These are phyloP conservation scores for Tragelaphus buxtoni DNA, from an alignment of 2,113 vertebrate genomes.

Conservation along the genomic window DNA sequence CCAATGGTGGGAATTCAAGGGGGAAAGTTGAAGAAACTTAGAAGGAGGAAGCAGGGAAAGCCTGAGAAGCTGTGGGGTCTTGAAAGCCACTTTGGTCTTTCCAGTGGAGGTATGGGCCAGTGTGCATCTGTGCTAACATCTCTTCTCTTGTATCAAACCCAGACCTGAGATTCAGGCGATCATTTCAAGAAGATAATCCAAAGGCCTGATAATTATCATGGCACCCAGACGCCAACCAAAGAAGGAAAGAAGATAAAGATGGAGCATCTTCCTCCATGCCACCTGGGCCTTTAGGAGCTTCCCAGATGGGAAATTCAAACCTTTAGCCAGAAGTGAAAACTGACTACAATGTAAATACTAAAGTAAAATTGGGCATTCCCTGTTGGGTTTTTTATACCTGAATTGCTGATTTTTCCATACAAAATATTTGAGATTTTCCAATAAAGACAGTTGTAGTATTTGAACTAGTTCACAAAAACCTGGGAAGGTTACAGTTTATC, in stretches of 20 bases:
- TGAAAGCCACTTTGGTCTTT: neutral
- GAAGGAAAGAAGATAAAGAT: neutral
- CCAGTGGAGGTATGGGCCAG: neutral
- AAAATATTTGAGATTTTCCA: conserved; percentile 6
- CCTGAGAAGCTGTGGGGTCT: neutral
- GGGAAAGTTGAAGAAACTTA: neutral
- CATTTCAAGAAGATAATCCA: conserved; percentile 17
- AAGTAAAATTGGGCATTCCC: neutral
- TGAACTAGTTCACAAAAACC: neutral
- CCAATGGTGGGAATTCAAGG: neutral
- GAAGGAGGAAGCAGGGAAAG: neutral
- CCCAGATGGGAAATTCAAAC: neutral
- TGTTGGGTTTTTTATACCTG: neutral
- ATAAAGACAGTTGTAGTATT: conserved; percentile 10
- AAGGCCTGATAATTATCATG: neutral
- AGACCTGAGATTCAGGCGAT: conserved; percentile 57
- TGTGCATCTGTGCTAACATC: neutral
- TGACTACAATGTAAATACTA: neutral
- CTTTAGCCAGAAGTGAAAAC: neutral
- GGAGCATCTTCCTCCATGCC: neutral
- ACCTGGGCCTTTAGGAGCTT: neutral
- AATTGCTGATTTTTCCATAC: conserved; percentile 28
- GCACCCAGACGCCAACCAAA: neutral
- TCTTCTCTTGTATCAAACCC: conserved; percentile 24
- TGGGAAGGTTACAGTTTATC: neutral